A percentile compares a stretch with the other conserved stretches of the same genome.
Evolutionary conservation across 2,113 vertebrate species (phyloP).

Genomic region (Ailurus styani): DNA sequence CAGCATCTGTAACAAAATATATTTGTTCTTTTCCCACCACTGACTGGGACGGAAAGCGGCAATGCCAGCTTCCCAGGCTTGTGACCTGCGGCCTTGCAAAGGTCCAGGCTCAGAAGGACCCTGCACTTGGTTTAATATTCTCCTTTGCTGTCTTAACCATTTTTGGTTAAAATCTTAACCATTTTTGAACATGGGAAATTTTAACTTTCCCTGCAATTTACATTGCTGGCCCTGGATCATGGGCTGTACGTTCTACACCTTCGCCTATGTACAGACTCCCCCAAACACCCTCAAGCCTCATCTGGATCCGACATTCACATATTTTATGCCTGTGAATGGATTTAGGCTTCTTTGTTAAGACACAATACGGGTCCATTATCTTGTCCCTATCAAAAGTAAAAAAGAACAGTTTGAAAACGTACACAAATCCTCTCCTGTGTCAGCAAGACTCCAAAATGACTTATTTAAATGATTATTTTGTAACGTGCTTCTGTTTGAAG

Average conservation of each 20-base stretch:
- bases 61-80: neutral
- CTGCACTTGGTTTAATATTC: neutral
- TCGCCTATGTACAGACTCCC: neutral
- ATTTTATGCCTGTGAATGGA: slow-evolving; percentile 29
- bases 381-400: slow-evolving; percentile 39
- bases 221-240: neutral
- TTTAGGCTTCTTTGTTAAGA: slow-evolving; percentile 58
- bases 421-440: slow-evolving; percentile 53
- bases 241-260: neutral
- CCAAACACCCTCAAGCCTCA: neutral
- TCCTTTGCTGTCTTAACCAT: neutral
- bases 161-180: neutral
- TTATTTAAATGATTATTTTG: slow-evolving; percentile 58
- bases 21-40: neutral
- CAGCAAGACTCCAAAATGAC: slow-evolving; percentile 39
- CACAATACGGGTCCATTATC: slow-evolving; percentile 4
- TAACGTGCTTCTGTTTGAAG: slow-evolving; percentile 41
- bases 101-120: neutral
- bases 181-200: neutral
- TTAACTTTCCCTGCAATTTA: neutral
- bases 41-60: neutral
- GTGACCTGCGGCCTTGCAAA: neutral
- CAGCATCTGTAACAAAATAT: neutral
- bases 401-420: slow-evolving; percentile 58
- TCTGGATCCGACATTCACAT: slow-evolving; percentile 8